Base-by-base conservation (phyloP, 2,797 vertebrate species). In the Pseudomugil tenellus region DNA sequence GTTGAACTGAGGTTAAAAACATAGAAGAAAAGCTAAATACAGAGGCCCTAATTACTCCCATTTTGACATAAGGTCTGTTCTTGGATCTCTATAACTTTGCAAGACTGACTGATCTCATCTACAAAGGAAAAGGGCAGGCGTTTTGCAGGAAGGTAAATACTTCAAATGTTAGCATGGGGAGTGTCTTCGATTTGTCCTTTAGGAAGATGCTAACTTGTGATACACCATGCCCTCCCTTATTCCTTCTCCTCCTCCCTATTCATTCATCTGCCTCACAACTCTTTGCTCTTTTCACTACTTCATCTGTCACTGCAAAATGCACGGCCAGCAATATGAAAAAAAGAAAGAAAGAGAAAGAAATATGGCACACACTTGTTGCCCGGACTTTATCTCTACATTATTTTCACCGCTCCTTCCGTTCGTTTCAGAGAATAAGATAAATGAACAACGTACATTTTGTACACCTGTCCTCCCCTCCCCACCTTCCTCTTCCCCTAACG, bases 391-490 rank as follows among this genome's bases (percentile, higher is more conserved):
- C 90, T 87, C 83, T 78, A 84, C 87, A 88, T 86, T 88, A 88
- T 90, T 90, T 86, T 86, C 70, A 74, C 82, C 72, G 81, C 89
- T 85, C 82, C 84, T 90, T 91, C 87, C 83, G 85, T 89, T 91
- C 85, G 86, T 93, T 93, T 90, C 84, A 83, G 78, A 83, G 84
- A 89, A 92, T 89, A 92, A 94, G 93, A 94, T 93, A 94, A 94
- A 94, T 92, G 91, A 92, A 92, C 83, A 75, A 92, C 84, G 90
- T 86, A 91, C 87, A 93, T 92, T 93, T 90, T 69, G 84, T 86
- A 91, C 94, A 93, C 94, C 94, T 94, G 93, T 93, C 92, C 91
- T 88, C 84, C 89, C 88, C 89, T 89, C 90, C 84, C 88, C 87
- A 83, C 91, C 91, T 84, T 86, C 90, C 85, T 82, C 91, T 83